phyloP scores from a whole-genome alignment of 2,888 invertebrate genomes.

The Macrophya alboannulata region DNA sequence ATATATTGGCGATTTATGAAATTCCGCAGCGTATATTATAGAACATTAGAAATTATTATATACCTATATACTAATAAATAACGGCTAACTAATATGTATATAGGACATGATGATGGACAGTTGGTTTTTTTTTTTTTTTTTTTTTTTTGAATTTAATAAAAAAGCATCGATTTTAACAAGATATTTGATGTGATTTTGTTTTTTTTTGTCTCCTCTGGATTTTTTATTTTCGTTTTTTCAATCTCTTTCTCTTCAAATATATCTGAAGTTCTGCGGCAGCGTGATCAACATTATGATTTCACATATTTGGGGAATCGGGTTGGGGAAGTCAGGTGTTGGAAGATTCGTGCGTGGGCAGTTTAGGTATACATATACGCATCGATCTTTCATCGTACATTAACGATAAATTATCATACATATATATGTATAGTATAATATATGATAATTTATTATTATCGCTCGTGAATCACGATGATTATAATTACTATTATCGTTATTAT shows the following conservation, averaged over 20 bases:
- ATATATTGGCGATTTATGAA: constrained; percentile 25
- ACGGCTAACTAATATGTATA: background rate
- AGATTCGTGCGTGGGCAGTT: background rate
- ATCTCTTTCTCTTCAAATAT: background rate
- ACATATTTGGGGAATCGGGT: background rate
- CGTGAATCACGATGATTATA: too few species aligned
- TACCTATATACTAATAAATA: background rate
- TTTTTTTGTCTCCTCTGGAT: background rate
- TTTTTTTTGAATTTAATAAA: background rate
- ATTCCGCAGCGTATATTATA: background rate
- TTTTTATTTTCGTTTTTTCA: background rate
- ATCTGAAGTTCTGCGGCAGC: constrained; percentile 11
- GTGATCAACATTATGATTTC: background rate
- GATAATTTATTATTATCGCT: too few species aligned
- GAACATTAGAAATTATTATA: background rate
- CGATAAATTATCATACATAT: background rate
- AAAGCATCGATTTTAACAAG: constrained; percentile 69
- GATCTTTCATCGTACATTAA: background rate
- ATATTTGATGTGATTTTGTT: constrained; percentile 72
- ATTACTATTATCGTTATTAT: background rate
- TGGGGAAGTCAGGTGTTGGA: background rate
- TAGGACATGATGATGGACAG: constrained; percentile 39
- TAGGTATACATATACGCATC: background rate
- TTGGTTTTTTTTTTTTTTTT: background rate
- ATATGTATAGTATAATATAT: too few species aligned